Evolutionary conservation across 2,797 vertebrate species (phyloP).

Genomic region (Syndactyla subalaris): DNA sequence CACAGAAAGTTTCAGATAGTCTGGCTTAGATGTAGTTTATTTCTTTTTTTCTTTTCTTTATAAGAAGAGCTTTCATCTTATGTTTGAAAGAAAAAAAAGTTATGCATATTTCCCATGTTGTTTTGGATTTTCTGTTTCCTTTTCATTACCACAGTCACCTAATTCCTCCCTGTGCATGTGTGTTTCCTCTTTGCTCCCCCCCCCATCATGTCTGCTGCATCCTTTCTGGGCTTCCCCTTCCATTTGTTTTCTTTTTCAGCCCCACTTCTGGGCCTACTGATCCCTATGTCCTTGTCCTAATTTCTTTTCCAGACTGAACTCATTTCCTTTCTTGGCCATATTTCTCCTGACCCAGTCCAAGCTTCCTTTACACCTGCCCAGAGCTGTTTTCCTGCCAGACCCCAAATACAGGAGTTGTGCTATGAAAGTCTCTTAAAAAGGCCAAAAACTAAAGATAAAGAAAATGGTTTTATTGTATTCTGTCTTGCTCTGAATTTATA

Average conservation of each 20-base stretch:
- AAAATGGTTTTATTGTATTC: not conserved
- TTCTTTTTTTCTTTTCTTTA: not conserved
- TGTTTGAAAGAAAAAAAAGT: not conserved
- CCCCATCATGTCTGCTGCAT: not conserved
- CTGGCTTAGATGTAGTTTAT: not conserved
- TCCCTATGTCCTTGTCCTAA: constrained; percentile 51
- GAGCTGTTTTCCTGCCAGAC: constrained; percentile 50
- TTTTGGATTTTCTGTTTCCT: constrained; percentile 27
- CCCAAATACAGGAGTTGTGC: not conserved
- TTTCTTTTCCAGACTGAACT: constrained; percentile 61
- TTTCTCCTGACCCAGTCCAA: constrained; percentile 46
- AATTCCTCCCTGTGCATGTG: constrained; percentile 14
- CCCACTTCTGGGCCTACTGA: constrained; percentile 20
- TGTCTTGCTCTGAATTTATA: not conserved
- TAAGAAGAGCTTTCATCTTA: not conserved
- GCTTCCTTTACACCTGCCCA: constrained; percentile 61
- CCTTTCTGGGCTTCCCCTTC: constrained; percentile 42
- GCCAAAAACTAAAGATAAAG: not conserved
- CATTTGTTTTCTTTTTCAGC: constrained; percentile 56
- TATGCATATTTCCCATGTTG: not conserved
- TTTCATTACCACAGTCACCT: not conserved
- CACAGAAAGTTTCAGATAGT: not conserved
- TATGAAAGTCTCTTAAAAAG: constrained; percentile 23
- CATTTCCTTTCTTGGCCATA: constrained; percentile 67
- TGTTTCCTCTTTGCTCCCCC: not conserved